Evolutionary conservation across 2,113 vertebrate genomes (phyloP).

Genomic region (Pteropus alecto): DNA sequence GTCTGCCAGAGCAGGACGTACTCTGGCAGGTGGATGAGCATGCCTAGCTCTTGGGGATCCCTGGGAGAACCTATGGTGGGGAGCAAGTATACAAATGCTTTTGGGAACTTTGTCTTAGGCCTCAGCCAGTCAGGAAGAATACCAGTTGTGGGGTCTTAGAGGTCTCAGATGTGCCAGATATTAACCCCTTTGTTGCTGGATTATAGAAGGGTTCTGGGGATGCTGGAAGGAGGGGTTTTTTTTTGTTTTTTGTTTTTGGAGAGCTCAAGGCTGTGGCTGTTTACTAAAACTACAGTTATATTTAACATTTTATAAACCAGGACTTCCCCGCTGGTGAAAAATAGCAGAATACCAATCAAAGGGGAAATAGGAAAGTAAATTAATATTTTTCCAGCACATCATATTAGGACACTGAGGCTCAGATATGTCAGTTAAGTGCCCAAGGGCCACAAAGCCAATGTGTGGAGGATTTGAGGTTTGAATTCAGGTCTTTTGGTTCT

Average conservation of each 20-base stretch:
- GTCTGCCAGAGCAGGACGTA: neutral
- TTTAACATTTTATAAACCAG: neutral
- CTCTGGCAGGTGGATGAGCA: neutral
- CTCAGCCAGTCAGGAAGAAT: neutral
- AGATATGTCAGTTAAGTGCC: neutral
- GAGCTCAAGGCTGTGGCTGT: neutral
- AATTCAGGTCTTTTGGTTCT: neutral
- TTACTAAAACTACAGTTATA: neutral
- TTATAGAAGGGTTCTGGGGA: neutral
- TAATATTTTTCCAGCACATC: neutral
- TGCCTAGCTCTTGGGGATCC: too few relatives aligned
- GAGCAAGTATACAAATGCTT: neutral
- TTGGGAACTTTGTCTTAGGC: neutral
- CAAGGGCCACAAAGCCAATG: neutral
- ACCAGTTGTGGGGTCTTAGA: neutral
- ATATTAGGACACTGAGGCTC: neutral
- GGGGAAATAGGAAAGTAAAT: neutral
- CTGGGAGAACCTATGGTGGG: neutral
- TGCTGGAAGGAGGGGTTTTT: neutral
- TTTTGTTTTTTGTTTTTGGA: neutral
- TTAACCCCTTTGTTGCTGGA: neutral
- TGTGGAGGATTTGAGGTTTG: neutral
- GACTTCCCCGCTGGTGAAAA: neutral
- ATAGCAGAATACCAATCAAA: neutral
- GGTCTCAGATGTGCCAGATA: neutral